Evolutionary conservation across 2,797 vertebrate species (phyloP), one percentile per base, ranked within the genome.

Genomic region (Simalia tracyae): DNA sequence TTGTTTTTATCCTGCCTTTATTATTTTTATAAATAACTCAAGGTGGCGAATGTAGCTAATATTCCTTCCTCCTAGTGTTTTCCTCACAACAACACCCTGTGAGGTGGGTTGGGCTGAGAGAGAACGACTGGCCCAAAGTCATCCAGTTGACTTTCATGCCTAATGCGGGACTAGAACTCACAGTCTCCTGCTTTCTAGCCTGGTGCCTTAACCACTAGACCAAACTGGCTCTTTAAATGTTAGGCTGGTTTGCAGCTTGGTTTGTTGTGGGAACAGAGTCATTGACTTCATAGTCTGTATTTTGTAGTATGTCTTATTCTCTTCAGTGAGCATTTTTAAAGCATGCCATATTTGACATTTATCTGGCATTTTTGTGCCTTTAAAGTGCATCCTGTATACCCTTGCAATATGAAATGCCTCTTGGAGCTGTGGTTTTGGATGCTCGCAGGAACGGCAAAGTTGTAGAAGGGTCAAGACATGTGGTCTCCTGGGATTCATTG

Each of bases 361-460:
- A 61, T 76, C 87, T 90, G 86, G 14, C 26, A 42, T 66, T 64
- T 95, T 93, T 95, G 96, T 91, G 96, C 94, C 95, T 92, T 95
- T 96, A 91, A 96, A 99, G 99, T 90, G 98, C 96, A n/a, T 94
- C 97, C 56, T 99, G 99, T 95, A 60, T 98, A 92, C 96, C 96
- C 50, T 97, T 97, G 60, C 95, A 94, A 50, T 98, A 98, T 2
- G 95, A 98, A 94, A 98, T 97, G 87, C 98, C 98, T 7, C 76
- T 97, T 3, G 94, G 95, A 24, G 97, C 98, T 46, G 94, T 97
- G 94, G 88, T 98, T 95, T 95, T 99, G 97, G 97, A 98, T 46
- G 96, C 98, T 0, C 93, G 96, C 0, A 96, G 91, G n/a, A 97
- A 98, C 26, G 97, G 97, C 9, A 94, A 92, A 68, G 93, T 96